Base-by-base conservation (phyloP, 2,888 invertebrate species). In the Crossocerus cetratus region DNA sequence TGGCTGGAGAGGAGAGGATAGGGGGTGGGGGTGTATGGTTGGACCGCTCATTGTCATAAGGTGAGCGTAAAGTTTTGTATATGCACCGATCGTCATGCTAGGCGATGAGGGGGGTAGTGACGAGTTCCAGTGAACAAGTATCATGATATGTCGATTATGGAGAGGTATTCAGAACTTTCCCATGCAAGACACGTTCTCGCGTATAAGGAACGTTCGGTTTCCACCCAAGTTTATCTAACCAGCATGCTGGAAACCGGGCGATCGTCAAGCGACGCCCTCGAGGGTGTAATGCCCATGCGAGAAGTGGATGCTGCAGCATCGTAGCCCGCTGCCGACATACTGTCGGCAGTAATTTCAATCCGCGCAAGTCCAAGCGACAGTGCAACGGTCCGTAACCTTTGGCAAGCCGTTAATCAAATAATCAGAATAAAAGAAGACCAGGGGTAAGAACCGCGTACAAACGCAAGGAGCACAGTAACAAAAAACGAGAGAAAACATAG, bases 291-390 rank as follows among this genome's bases (percentile, higher is more conserved):
- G 49, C 16, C 49, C 49, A 49, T 49, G 49, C 49, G 49, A 49
- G 49, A 49, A 16, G 16, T 49, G 16, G 49, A 49, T 49, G 16
- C 16, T 49, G 49, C 49, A 49, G 49, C 49, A 49, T 16, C n/a
- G 49, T 49, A 49, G n/a, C 49, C 49, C 49, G 49, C 49, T 49
- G 13, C 49, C 49, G 49, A 49, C 49, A 14, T 49, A 4, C 8
- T 49, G 11, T 49, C 58, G 58, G 42, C 22, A 58, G 58, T 58
- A 58, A 58, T 2, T 55, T 55, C 4, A 66, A 64, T 66, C 54
- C 69, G 72, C 69, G 69, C 65, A 69, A 13, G 65, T 64, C 76
- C 64, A 54, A 71, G 78, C 66, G 71, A 70, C 69, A 65, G 49
- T 60, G 69, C 60, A 63, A 74, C 67, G 69, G 67, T 72, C 67